Conservation (phyloP, 2,888 invertebrate genomes). For the Tetragnatha montana region DNA sequence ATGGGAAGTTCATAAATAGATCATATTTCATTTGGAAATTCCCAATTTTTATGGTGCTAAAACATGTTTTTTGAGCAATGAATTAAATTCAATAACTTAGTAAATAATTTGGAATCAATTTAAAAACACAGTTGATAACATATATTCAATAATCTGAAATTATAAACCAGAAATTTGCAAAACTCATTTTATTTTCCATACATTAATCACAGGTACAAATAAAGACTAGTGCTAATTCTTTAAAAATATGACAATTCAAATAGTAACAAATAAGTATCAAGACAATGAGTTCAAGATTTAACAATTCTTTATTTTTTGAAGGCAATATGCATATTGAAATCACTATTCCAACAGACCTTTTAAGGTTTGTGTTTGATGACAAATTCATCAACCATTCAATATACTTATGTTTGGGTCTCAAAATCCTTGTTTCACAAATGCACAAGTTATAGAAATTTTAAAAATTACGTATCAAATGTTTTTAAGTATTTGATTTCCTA, state of each 20-base stretch:
- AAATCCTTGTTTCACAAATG: background rate
- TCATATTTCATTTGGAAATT: too few relatives aligned
- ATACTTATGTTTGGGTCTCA: background rate
- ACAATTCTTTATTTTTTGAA: conserved; percentile 6
- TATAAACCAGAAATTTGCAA: background rate
- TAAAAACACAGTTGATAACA: too few relatives aligned
- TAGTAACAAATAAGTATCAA: conserved; percentile 16
- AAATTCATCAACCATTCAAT: background rate
- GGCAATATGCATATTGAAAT: conserved; percentile 6
- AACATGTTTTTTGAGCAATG: too few relatives aligned
- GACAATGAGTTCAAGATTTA: background rate
- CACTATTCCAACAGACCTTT: background rate
- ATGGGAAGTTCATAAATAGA: too few relatives aligned
- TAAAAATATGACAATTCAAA: background rate
- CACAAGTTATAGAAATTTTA: background rate
- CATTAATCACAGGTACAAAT: conserved; percentile 9
- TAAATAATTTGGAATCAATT: too few relatives aligned
- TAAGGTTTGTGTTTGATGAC: background rate
- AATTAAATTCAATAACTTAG: too few relatives aligned
- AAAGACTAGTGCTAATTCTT: background rate
- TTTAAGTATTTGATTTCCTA: background rate
- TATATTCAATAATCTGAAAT: background rate
- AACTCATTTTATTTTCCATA: conserved; percentile 16
- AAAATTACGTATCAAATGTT: background rate
- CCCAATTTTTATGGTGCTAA: too few relatives aligned